A percentile compares a stretch with the other conserved stretches of the same genome.
Conservation (phyloP, 2,113 vertebrate species). For the Lates calcarifer region DNA sequence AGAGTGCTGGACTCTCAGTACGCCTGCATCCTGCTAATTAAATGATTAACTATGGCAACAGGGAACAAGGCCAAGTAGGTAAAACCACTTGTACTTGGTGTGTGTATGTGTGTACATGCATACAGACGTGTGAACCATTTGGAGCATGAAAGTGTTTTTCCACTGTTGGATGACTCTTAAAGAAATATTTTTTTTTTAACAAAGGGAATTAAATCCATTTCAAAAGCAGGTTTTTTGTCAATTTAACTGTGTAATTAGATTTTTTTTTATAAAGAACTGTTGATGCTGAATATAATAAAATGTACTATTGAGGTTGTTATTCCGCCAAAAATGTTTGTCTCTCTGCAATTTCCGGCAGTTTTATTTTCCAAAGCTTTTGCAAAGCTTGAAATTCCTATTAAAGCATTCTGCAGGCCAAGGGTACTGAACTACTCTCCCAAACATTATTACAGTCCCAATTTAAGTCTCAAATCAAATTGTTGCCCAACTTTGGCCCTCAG, state of each 20-base stretch:
- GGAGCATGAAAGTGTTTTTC: constrained; percentile 39
- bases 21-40: constrained; percentile 29
- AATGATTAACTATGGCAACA: constrained; percentile 50
- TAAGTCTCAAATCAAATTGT: not conserved
- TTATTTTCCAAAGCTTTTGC: not conserved
- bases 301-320: not conserved
- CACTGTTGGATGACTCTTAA: not conserved
- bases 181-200: not conserved
- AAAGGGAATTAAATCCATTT: not conserved
- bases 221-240: not conserved
- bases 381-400: not conserved
- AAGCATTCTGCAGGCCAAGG: not conserved
- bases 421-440: not conserved
- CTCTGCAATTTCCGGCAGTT: not conserved
- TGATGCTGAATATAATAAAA: constrained; percentile 13
- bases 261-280: not conserved
- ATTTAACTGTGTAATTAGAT: not conserved
- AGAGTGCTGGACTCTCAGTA: constrained; percentile 13
- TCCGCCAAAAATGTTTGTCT: not conserved
- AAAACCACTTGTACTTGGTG: constrained; percentile 23
- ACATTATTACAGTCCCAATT: too few species aligned
- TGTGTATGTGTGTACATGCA: not conserved
- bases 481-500: not conserved
- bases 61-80: constrained; percentile 41
- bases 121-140: not conserved